These are phyloP conservation scores for Diplosoma virens DNA, from an alignment of 23 tunicate species.

Conservation along the genomic window DNA sequence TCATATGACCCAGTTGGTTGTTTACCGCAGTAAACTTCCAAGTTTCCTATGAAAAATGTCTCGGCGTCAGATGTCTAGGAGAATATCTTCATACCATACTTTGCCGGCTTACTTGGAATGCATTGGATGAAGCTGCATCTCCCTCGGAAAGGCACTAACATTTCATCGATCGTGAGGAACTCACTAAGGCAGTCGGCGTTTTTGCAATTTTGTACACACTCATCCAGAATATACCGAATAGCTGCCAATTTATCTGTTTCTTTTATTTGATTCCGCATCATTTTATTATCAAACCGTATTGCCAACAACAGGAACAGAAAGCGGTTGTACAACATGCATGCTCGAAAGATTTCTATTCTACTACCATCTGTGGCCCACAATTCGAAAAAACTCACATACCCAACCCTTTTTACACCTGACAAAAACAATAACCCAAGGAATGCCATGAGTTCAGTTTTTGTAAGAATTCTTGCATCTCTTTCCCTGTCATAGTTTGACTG, in stretches of 20 bases:
- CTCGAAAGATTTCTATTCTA: conserved; percentile 20
- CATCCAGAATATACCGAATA: conserved; percentile 9
- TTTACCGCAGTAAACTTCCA: conserved; percentile 14
- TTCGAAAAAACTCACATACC: conserved; percentile 7
- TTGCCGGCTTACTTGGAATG: neutral
- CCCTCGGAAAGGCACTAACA: neutral
- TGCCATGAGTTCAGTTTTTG: conserved; percentile 29
- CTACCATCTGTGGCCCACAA: conserved; percentile 24
- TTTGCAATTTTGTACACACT: conserved; percentile 17
- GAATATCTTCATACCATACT: conserved; percentile 3
- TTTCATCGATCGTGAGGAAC: conserved; percentile 1
- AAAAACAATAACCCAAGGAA: conserved; percentile 14
- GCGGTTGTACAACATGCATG: conserved; percentile 17
- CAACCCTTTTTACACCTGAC: conserved; percentile 9
- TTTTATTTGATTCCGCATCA: conserved; percentile 12
- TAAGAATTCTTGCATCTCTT: conserved; percentile 3
- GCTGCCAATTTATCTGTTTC: conserved; percentile 25
- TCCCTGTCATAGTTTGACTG: conserved; percentile 17
- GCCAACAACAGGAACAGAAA: conserved; percentile 16
- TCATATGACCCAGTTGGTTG: conserved; percentile 10
- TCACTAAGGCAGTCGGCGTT: neutral
- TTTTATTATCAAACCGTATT: conserved; percentile 23
- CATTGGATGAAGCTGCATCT: neutral
- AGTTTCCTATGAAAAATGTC: conserved; percentile 13
- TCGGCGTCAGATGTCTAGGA: conserved; percentile 3